Percentiles rank a stretch among this genome's conserved stretches.
These are phyloP conservation scores for Scalopus aquaticus DNA, from an alignment of 2,113 vertebrate genomes.

Conservation along the genomic window DNA sequence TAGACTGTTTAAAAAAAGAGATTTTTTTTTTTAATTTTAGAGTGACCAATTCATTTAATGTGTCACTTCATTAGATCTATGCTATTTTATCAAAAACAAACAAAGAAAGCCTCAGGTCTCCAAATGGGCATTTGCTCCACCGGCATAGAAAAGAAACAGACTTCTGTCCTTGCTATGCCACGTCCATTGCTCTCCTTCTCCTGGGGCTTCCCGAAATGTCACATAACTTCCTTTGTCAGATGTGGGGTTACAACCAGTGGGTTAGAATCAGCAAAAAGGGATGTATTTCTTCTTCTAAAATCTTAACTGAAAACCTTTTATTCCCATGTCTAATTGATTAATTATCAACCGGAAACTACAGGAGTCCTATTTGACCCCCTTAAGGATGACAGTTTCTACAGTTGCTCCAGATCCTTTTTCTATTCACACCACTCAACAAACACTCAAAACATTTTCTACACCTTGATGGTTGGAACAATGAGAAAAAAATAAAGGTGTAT, in stretches of 20 bases:
- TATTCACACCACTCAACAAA: background rate
- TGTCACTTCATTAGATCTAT: background rate
- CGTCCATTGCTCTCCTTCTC: background rate
- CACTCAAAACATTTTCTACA: background rate
- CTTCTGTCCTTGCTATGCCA: background rate
- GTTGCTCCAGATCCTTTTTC: background rate
- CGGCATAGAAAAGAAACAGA: background rate
- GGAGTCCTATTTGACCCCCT: background rate
- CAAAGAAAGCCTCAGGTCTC: background rate
- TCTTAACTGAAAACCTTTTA: slow-evolving; percentile 16
- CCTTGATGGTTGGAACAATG: background rate
- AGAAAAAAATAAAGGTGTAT: background rate
- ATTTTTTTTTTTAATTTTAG: background rate
- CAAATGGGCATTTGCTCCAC: background rate
- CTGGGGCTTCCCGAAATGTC: accelerated
- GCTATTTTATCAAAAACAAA: too few relatives aligned
- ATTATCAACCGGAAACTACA: background rate
- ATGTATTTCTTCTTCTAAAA: background rate
- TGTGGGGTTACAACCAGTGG: background rate
- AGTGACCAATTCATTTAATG: background rate
- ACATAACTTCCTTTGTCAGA: background rate
- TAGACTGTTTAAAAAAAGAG: background rate
- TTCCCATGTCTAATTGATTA: background rate
- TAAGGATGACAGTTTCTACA: background rate
- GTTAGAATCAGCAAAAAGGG: background rate